Evolutionary conservation across 2,888 invertebrate species (phyloP).

Genomic region (Lepidochrysops patricia): DNA sequence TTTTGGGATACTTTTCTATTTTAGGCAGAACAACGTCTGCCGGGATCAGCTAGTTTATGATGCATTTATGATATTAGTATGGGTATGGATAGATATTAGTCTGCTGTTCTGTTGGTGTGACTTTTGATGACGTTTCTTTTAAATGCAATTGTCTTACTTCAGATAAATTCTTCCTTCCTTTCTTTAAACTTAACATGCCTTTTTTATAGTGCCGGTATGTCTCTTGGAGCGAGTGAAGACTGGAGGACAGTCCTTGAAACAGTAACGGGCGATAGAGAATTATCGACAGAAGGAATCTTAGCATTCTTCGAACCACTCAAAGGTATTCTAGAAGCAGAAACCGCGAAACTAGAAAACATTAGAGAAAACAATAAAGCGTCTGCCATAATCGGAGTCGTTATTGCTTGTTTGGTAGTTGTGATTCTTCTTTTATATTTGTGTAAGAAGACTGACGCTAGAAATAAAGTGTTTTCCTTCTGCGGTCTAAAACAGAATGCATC

Average conservation of each 20-base stretch:
- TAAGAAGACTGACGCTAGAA: constrained; percentile 47
- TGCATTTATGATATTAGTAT: too few species aligned
- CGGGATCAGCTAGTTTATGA: too few species aligned
- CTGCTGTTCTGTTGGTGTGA: too few species aligned
- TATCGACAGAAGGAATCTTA: constrained; percentile 55
- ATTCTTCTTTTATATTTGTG: constrained; percentile 56
- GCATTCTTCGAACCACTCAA: constrained; percentile 51
- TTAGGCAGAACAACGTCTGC: too few species aligned
- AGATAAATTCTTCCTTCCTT: too few species aligned
- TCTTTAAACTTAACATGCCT: not conserved
- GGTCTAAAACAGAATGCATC: constrained; percentile 63
- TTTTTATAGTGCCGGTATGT: constrained; percentile 56
- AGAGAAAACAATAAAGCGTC: constrained; percentile 54
- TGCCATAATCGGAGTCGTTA: constrained; percentile 52
- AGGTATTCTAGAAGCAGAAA: constrained; percentile 47
- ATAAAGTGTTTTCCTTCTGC: constrained; percentile 46
- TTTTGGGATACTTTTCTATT: too few species aligned
- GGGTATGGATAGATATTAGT: too few species aligned
- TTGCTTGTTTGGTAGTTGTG: constrained; percentile 44
- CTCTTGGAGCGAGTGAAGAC: constrained; percentile 59
- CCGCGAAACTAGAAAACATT: constrained; percentile 33
- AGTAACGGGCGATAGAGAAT: constrained; percentile 57
- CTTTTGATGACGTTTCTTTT: too few species aligned
- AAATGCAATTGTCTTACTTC: too few species aligned
- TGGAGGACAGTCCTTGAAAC: constrained; percentile 56